Percentiles rank a stretch among this genome's conserved stretches.
Conservation (phyloP, 2,888 invertebrate genomes). For the Pristionchus fissidentatus region DNA sequence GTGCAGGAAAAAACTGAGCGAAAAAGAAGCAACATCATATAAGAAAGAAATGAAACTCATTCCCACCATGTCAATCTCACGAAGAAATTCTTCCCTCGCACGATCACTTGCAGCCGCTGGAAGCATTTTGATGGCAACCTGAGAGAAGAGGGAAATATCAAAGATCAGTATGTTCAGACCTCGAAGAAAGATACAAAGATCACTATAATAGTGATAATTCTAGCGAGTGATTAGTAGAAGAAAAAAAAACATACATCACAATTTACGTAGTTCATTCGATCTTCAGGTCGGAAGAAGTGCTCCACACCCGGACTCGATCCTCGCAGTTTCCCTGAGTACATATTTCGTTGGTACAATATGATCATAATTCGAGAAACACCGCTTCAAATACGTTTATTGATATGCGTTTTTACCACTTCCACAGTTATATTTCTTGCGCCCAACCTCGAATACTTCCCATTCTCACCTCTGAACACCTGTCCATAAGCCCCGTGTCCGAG, state of each 20-base stretch:
- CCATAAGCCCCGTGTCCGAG: slow-evolving; percentile 72
- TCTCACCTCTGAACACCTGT: slow-evolving; percentile 60
- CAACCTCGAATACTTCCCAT: too few species aligned
- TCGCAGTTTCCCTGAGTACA: slow-evolving; percentile 62
- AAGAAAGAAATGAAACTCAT: neutral
- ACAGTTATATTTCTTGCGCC: too few species aligned
- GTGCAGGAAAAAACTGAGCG: too few species aligned
- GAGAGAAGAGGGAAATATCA: slow-evolving; percentile 34
- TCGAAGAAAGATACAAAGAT: neutral
- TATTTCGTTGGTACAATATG: too few species aligned
- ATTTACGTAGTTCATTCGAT: slow-evolving; percentile 51
- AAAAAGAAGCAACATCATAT: neutral
- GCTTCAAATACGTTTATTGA: too few species aligned
- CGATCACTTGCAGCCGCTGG: slow-evolving; percentile 68
- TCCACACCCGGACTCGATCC: slow-evolving; percentile 69
- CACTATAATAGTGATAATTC: neutral
- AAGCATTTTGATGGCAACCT: slow-evolving; percentile 62
- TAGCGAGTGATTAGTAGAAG: neutral
- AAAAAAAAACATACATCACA: slow-evolving; percentile 54
- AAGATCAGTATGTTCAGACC: neutral
- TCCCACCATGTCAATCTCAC: slow-evolving; percentile 69
- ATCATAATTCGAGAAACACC: too few species aligned
- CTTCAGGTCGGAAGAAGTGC: slow-evolving; percentile 61
- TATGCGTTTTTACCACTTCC: too few species aligned
- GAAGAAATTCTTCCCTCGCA: slow-evolving; percentile 63